Base-by-base conservation (phyloP, 1,140 invertebrate species). In the Drosophila murphyi region DNA sequence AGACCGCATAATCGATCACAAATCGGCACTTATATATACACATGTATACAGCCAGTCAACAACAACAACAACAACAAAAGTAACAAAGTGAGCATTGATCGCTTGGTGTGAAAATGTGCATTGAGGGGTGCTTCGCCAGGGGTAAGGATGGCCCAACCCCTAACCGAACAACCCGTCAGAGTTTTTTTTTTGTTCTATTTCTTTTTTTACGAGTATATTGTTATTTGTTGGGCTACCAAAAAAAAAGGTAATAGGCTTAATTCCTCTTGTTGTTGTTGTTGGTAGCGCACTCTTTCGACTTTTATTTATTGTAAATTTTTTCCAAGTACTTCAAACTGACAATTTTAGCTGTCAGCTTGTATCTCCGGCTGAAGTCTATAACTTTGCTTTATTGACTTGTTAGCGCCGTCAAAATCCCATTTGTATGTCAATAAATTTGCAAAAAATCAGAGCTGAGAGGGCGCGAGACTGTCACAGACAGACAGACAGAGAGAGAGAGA, bases 371-470 rank as follows among this genome's bases (percentile, higher is more conserved):
- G 65, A 61, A 54, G 55, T 69, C 65, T 69, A 61, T 82, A 85
- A 90, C 81, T 89, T 82, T 72, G 85, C 86, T 89, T 88, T 89
- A 89, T 89, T 89, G 85, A 89, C 85, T 89, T 80, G 57, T 88
- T 81, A 69, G 72, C 78, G 70, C 74, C 78, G 72, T 90, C 85
- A 79, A 81, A 89, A 89, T 85, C 86, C 86, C 86, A 89, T 89
- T 89, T 89, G 86, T 89, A 74, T 89, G 81, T 90, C 85, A 85
- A 89, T 89, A 89, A 85, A 90, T 81, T 81, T 74, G 86, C 86
- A 67, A 75, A 78, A 78, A 75, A 76, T 34, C 39, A 8, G 4
- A 37, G 8, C 62, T 10, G 31, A 67, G 47, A 67, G 45, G 62
- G 70, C 55, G 31, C 50, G 32, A 50, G 31, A 12, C 60, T 7